Evolutionary conservation across 2,797 vertebrate species (phyloP).

Genomic region (Ctenochaetus hawaiiensis): DNA sequence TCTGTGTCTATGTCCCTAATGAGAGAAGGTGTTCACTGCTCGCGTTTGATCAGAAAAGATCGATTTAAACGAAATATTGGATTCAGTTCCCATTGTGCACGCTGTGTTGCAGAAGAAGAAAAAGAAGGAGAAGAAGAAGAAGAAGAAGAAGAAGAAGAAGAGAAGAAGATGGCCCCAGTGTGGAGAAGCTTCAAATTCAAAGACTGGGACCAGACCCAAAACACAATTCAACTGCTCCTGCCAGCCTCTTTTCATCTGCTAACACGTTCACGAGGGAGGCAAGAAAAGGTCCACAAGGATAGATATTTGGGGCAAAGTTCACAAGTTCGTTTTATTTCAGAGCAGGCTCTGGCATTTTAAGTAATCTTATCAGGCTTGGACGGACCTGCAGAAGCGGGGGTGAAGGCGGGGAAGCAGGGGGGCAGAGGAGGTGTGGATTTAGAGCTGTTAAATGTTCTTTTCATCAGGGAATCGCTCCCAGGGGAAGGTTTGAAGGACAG

Average conservation of each 20-base stretch:
- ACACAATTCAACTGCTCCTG: conserved; percentile 37
- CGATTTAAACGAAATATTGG: conserved; percentile 47
- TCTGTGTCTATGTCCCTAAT: conserved; percentile 49
- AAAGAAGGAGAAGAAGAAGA: conserved; percentile 11
- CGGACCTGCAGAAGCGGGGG: conserved; percentile 10
- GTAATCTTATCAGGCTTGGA: conserved; percentile 56
- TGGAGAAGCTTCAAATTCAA: conserved; percentile 41
- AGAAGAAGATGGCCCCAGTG: not conserved
- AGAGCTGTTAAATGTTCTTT: conserved; percentile 51
- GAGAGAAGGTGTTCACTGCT: conserved; percentile 43
- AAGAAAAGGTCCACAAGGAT: conserved; percentile 20
- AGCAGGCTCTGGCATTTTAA: conserved; percentile 49
- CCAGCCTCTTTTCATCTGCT: conserved; percentile 58
- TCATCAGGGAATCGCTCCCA: conserved; percentile 13
- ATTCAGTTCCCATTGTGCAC: conserved; percentile 40
- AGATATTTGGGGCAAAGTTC: conserved; percentile 59
- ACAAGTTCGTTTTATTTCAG: conserved; percentile 65
- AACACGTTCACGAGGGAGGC: conserved; percentile 32
- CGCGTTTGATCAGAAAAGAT: conserved; percentile 60
- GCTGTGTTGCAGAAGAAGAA: conserved; percentile 22
- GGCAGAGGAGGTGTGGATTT: conserved; percentile 25
- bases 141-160: conserved; percentile 5
- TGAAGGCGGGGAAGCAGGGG: conserved; percentile 17
- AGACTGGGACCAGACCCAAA: conserved; percentile 50
- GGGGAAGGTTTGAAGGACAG: conserved; percentile 18